Conservation (phyloP, 2,888 invertebrate genomes). For the Hyposoter didymator region DNA sequence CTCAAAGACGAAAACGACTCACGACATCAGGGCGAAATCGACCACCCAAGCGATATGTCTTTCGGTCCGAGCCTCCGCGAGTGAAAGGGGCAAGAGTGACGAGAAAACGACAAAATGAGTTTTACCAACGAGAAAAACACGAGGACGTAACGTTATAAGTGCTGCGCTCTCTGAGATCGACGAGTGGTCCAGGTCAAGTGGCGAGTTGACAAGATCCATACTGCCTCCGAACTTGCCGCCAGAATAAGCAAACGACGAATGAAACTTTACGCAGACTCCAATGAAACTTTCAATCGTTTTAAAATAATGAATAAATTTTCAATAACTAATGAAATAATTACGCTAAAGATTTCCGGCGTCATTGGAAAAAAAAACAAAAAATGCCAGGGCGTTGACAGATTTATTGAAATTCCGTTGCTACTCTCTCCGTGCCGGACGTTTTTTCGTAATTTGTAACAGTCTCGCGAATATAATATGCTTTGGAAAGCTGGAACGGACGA, state of each 20-base stretch:
- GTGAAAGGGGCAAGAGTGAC: constrained; percentile 27
- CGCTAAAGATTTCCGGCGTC: background rate
- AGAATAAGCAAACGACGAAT: background rate
- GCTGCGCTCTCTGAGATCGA: constrained; percentile 37
- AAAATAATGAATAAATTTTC: background rate
- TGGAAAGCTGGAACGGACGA: background rate
- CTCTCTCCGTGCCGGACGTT: background rate
- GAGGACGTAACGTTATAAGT: constrained; percentile 33
- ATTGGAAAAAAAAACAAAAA: background rate
- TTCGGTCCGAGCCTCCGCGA: constrained; percentile 14
- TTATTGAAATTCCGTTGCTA: background rate
- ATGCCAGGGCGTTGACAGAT: background rate
- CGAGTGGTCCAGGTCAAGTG: constrained; percentile 48
- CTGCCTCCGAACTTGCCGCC: constrained; percentile 41
- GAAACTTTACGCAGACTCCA: background rate
- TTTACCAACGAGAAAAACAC: constrained; percentile 58
- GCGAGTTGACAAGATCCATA: constrained; percentile 46
- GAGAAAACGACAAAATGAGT: constrained; percentile 51
- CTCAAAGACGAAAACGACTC: constrained; percentile 42
- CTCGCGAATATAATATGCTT: background rate
- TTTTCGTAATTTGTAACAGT: background rate
- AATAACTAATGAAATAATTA: background rate
- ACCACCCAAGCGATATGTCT: constrained; percentile 55
- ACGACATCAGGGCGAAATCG: constrained; percentile 38
- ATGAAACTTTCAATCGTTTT: background rate